A percentile compares a stretch with the other conserved stretches of the same genome.
phyloP scores from a whole-genome alignment of 53 echinoderm and acorn worm genomes.

The Zoroaster sp. region DNA sequence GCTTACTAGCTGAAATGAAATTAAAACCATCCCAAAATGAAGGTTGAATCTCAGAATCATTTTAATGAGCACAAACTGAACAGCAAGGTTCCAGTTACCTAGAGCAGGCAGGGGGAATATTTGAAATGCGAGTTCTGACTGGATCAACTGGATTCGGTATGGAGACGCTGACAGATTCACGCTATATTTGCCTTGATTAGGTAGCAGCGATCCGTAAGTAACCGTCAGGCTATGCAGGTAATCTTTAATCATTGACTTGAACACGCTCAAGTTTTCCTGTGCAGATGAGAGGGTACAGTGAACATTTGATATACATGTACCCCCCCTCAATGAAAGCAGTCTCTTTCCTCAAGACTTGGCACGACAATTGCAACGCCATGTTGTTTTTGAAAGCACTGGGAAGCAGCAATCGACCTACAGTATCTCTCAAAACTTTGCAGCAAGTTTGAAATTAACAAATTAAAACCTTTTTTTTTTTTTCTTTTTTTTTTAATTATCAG shows the following conservation, averaged over 20 bases:
- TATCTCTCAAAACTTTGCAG: too few relatives aligned
- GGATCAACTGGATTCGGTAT: not conserved
- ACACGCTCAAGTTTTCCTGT: not conserved
- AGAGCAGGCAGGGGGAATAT: not conserved
- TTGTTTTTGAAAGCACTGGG: too few relatives aligned
- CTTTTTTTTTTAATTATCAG: too few relatives aligned
- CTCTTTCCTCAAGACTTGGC: not conserved
- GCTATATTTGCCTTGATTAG: constrained; percentile 29
- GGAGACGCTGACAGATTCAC: constrained; percentile 11
- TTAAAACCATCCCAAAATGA: not conserved
- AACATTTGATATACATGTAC: not conserved
- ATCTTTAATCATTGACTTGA: not conserved
- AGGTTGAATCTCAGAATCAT: not conserved
- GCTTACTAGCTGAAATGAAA: not conserved
- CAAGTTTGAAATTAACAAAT: too few relatives aligned
- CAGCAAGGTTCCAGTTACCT: not conserved
- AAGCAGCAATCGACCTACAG: too few relatives aligned
- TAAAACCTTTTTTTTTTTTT: too few relatives aligned
- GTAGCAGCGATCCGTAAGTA: constrained; percentile 1
- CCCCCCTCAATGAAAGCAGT: not conserved
- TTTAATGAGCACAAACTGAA: not conserved
- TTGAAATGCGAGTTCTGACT: not conserved
- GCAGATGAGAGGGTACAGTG: not conserved
- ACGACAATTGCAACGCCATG: too few relatives aligned
- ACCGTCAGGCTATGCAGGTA: not conserved